Evolutionary conservation across 2,888 invertebrate species (phyloP).

Genomic region (Epirrhoe alternata): DNA sequence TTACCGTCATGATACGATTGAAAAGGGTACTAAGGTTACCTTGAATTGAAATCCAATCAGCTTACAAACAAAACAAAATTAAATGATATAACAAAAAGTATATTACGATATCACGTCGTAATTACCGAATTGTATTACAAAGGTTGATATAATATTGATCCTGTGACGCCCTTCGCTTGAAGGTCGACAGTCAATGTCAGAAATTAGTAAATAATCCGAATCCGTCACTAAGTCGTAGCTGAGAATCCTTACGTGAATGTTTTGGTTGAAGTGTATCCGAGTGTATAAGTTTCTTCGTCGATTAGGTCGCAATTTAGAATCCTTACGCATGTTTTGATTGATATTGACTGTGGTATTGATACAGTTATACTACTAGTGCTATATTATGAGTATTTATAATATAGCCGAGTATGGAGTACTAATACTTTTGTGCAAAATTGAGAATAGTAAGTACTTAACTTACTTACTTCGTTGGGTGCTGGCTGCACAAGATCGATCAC

Average conservation of each 20-base stretch:
- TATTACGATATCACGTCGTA: slow-evolving; percentile 14
- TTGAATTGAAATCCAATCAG: slow-evolving; percentile 12
- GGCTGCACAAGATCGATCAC: too few relatives aligned
- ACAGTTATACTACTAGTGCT: too few relatives aligned
- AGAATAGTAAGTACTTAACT: too few relatives aligned
- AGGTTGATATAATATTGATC: slow-evolving; percentile 34
- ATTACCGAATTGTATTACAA: slow-evolving; percentile 19
- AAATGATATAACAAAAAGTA: slow-evolving; percentile 18
- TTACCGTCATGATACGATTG: slow-evolving; percentile 7
- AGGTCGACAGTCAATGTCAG: slow-evolving; percentile 38
- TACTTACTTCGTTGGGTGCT: too few relatives aligned
- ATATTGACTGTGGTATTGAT: too few relatives aligned
- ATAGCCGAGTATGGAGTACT: too few relatives aligned
- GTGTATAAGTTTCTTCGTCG: background rate
- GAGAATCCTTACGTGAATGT: slow-evolving; percentile 29
- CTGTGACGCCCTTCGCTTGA: slow-evolving; percentile 29
- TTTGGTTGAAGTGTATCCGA: slow-evolving; percentile 8
- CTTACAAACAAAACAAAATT: slow-evolving; percentile 1
- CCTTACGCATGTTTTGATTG: too few relatives aligned
- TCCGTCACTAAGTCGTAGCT: slow-evolving; percentile 3
- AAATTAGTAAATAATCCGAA: slow-evolving; percentile 37
- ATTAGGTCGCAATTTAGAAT: background rate
- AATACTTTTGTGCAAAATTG: too few relatives aligned
- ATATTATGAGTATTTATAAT: too few relatives aligned
- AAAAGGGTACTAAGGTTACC: slow-evolving; percentile 9